phyloP scores from a whole-genome alignment of 2,113 vertebrate species.

The Sebastes schlegelii region DNA sequence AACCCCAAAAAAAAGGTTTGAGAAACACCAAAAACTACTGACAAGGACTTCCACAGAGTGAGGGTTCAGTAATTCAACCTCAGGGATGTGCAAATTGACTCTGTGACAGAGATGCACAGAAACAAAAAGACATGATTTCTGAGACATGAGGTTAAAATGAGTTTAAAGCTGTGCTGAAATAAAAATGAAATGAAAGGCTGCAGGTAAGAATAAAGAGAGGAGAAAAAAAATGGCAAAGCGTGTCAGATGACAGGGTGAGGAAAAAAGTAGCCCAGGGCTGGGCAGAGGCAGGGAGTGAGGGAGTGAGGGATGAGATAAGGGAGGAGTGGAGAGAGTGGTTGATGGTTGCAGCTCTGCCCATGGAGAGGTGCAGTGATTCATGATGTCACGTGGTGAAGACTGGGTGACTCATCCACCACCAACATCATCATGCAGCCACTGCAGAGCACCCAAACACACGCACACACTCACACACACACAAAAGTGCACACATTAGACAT shows the following conservation, averaged over 20 bases:
- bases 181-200: constrained; percentile 6
- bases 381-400: constrained; percentile 79
- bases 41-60: not conserved
- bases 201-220: constrained; percentile 23
- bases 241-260: constrained; percentile 22
- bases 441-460: constrained; percentile 70
- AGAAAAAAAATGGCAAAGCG: not conserved
- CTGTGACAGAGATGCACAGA: not conserved
- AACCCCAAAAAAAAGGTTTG: not conserved
- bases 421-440: constrained; percentile 75
- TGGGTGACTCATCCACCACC: constrained; percentile 84
- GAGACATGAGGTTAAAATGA: not conserved
- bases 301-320: constrained; percentile 3
- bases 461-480: constrained; percentile 42
- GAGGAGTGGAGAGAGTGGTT: constrained; percentile 38
- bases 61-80: not conserved
- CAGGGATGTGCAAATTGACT: not conserved
- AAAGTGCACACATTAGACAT: constrained; percentile 11
- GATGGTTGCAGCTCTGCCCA: constrained; percentile 75
- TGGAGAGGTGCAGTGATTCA: constrained; percentile 82
- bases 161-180: constrained; percentile 8
- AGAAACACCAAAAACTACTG: not conserved
- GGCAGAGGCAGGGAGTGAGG: constrained; percentile 1
- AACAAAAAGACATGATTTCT: not conserved
- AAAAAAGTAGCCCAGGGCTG: constrained; percentile 11